A percentile compares a stretch with the other conserved stretches of the same genome.
Conservation (phyloP, 1,140 invertebrate genomes). For the Euschistus heros region DNA sequence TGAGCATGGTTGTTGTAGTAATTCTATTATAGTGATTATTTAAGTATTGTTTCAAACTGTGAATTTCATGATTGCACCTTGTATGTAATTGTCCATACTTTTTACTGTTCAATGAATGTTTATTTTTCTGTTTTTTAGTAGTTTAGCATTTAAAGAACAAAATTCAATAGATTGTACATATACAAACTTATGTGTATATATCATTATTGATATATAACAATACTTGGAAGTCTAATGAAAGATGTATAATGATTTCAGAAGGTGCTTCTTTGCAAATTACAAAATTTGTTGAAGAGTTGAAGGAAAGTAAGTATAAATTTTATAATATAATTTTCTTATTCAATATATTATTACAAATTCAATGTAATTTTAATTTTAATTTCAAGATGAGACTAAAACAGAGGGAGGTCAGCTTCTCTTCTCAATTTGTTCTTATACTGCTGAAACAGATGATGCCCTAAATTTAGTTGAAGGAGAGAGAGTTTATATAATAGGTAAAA, state of each 20-base stretch:
- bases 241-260: constrained; percentile 35
- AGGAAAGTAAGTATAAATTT: constrained; percentile 36
- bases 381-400: constrained; percentile 32
- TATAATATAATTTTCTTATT: background rate
- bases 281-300: constrained; percentile 41
- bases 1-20: too few species aligned
- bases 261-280: constrained; percentile 47
- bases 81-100: too few species aligned
- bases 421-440: constrained; percentile 73
- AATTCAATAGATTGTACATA: too few species aligned
- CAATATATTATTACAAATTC: background rate
- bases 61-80: too few species aligned
- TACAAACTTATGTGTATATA: too few species aligned
- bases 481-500: constrained; percentile 67
- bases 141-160: too few species aligned
- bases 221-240: too few species aligned
- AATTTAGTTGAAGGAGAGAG: constrained; percentile 82
- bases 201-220: too few species aligned
- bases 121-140: too few species aligned
- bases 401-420: constrained; percentile 61
- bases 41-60: too few species aligned
- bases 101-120: too few species aligned
- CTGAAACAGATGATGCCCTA: constrained; percentile 77
- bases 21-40: too few species aligned
- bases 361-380: background rate